Evolutionary conservation across 1,140 invertebrate genomes (phyloP).

Genomic region (Solenopsis invicta): DNA sequence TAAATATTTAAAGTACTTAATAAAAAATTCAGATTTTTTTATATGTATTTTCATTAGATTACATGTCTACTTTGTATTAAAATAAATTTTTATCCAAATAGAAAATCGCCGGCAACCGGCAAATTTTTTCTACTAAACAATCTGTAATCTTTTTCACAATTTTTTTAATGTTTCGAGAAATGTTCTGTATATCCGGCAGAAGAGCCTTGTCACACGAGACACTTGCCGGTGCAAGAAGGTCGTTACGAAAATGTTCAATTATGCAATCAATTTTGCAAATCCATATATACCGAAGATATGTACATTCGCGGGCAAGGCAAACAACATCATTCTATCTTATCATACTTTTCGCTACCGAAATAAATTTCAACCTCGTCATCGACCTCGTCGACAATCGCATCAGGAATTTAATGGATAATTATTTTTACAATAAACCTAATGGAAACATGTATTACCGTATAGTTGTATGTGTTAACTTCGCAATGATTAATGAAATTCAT

Average conservation of each 20-base stretch:
- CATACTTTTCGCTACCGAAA: slow-evolving; percentile 27
- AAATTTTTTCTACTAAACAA: too few species aligned
- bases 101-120: too few species aligned
- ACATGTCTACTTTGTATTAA: too few species aligned
- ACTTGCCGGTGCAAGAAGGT: background rate
- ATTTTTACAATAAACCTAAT: slow-evolving; percentile 10
- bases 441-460: background rate
- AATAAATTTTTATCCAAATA: too few species aligned
- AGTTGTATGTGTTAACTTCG: background rate
- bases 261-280: slow-evolving; percentile 34
- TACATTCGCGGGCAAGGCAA: slow-evolving; percentile 19
- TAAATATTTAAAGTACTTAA: too few species aligned
- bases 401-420: slow-evolving; percentile 28
- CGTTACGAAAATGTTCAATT: slow-evolving; percentile 23
- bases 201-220: background rate
- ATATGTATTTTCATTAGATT: too few species aligned
- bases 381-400: background rate
- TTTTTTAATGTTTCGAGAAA: too few species aligned
- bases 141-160: too few species aligned
- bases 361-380: background rate
- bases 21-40: too few species aligned
- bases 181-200: too few species aligned
- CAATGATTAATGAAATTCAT: background rate
- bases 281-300: background rate
- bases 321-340: slow-evolving; percentile 51